Conservation (phyloP, 2,113 vertebrate species). For the Dasyurus viverrinus region DNA sequence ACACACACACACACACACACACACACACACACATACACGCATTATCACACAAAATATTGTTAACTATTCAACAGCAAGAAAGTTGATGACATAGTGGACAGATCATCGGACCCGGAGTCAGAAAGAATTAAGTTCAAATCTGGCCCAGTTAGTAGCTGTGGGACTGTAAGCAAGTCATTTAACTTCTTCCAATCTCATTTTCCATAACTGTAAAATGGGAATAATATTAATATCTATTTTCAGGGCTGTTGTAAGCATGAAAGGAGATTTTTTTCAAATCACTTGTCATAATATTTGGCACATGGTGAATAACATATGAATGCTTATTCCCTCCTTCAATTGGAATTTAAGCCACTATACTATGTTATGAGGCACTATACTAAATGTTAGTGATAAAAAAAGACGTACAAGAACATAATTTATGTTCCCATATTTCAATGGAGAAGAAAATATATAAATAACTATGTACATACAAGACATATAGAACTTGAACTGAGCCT, state of each 20-base stretch:
- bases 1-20: no score
- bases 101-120: not conserved
- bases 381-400: not conserved
- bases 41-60: no score
- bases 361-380: not conserved
- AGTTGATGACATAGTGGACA: not conserved
- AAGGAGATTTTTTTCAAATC: no score
- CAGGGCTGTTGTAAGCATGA: no score
- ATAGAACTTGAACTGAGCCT: not conserved
- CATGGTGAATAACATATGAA: not conserved
- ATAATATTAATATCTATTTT: no score
- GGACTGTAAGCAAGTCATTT: not conserved
- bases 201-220: no score
- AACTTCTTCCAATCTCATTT: no score
- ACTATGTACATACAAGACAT: not conserved
- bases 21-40: no score
- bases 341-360: not conserved
- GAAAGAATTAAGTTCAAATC: not conserved
- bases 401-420: not conserved
- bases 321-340: not conserved
- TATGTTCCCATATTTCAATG: not conserved
- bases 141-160: not conserved
- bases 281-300: not conserved
- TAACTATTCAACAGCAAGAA: no score
- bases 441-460: not conserved